phyloP scores from a whole-genome alignment of 2,797 vertebrate genomes.

The Paramormyrops hopkinsi region DNA sequence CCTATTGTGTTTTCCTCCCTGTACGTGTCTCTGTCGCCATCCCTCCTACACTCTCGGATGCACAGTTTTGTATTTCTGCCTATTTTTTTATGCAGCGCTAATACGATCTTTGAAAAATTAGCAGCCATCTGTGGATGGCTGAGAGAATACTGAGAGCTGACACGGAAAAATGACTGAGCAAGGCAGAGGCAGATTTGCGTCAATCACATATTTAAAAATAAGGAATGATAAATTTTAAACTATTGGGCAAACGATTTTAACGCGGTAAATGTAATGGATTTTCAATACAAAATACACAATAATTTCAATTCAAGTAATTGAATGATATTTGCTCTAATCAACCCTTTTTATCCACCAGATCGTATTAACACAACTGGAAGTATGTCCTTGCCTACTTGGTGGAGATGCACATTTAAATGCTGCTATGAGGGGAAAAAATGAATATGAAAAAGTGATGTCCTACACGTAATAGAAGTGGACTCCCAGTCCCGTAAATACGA shows the following conservation, averaged over 20 bases:
- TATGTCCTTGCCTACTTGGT: neutral
- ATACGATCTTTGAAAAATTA: constrained; percentile 26
- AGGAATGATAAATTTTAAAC: neutral
- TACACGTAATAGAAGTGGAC: neutral
- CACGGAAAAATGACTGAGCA: constrained; percentile 2
- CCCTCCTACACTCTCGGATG: constrained; percentile 20
- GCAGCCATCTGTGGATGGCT: constrained; percentile 19
- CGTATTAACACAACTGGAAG: neutral
- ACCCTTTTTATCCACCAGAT: neutral
- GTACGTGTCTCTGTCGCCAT: neutral
- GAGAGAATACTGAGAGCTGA: constrained; percentile 9
- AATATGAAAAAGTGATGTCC: neutral
- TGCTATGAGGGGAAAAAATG: neutral
- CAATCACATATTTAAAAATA: constrained; percentile 3
- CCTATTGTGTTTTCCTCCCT: neutral
- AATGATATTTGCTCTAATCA: neutral
- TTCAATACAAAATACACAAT: neutral
- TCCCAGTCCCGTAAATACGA: neutral
- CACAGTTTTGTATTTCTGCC: constrained; percentile 30
- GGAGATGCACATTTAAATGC: neutral
- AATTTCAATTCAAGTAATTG: neutral
- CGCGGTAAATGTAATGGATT: neutral
- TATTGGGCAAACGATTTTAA: neutral
- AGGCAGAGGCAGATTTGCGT: constrained; percentile 12
- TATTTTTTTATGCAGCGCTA: constrained; percentile 24